Evolutionary conservation across 2,888 invertebrate genomes (phyloP).

Genomic region (Phengaris arion): DNA sequence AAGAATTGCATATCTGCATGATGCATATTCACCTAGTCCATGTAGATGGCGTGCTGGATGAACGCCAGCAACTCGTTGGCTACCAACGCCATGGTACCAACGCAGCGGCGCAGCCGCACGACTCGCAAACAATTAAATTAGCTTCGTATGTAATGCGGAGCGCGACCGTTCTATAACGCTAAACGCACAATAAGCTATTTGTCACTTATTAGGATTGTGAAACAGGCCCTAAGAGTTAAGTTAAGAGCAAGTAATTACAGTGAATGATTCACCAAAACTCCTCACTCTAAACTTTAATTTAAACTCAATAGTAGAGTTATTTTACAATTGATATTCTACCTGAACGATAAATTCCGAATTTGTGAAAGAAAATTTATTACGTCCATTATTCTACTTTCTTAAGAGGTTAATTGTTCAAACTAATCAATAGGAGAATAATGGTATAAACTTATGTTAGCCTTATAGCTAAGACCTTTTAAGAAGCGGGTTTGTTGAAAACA

Average conservation of each 20-base stretch:
- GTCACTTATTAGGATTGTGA: too few species aligned
- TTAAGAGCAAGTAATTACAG: background rate
- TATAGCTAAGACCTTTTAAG: background rate
- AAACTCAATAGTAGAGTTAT: conserved; percentile 5
- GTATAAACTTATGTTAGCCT: background rate
- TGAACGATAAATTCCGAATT: conserved; percentile 43
- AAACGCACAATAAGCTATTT: too few species aligned
- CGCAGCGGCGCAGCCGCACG: too few species aligned
- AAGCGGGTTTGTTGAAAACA: background rate
- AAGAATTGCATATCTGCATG: too few species aligned
- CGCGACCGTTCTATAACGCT: too few species aligned
- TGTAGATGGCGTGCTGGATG: too few species aligned
- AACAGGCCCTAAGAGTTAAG: too few species aligned
- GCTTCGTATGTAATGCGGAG: too few species aligned
- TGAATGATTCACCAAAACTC: background rate
- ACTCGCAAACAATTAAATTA: too few species aligned
- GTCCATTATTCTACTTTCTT: conserved; percentile 62
- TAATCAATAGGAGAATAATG: conserved; percentile 19
- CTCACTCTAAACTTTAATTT: background rate
- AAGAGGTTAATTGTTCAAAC: conserved; percentile 25
- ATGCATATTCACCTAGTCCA: too few species aligned
- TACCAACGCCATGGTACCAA: too few species aligned
- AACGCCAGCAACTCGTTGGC: too few species aligned
- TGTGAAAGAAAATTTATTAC: conserved; percentile 59
- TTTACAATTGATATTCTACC: conserved; percentile 2